Evolutionary conservation across 2,888 invertebrate genomes (phyloP).

Genomic region (Prosapia bicincta): DNA sequence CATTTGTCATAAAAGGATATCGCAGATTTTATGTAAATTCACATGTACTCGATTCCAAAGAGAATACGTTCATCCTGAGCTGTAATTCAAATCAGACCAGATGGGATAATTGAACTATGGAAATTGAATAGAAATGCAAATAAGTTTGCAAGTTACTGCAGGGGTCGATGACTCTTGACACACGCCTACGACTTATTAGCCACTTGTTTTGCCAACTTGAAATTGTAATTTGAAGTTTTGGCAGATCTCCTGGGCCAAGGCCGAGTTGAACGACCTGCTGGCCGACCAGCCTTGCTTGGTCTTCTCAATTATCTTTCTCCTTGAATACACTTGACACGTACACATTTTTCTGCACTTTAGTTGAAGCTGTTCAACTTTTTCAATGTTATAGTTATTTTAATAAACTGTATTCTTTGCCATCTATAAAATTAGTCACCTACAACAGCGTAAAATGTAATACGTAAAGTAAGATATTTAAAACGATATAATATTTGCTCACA

Average conservation of each 20-base stretch:
- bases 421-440: too few species aligned
- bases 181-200: not conserved
- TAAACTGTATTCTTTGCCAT: too few species aligned
- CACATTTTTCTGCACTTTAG: not conserved
- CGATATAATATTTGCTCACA: too few species aligned
- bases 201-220: not conserved
- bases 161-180: not conserved
- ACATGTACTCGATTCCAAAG: too few species aligned
- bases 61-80: too few species aligned
- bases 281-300: not conserved
- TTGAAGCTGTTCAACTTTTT: too few species aligned
- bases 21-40: too few species aligned
- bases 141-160: not conserved
- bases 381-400: too few species aligned
- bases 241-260: not conserved
- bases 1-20: too few species aligned
- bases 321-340: not conserved
- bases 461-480: too few species aligned
- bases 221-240: constrained; percentile 2
- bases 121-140: not conserved
- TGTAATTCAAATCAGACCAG: not conserved
- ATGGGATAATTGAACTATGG: too few species aligned
- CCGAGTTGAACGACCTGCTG: not conserved
- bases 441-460: too few species aligned
- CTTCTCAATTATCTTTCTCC: not conserved